These are phyloP conservation scores for Oncorhynchus kisutch DNA, from an alignment of 2,113 vertebrate species.

Conservation along the genomic window DNA sequence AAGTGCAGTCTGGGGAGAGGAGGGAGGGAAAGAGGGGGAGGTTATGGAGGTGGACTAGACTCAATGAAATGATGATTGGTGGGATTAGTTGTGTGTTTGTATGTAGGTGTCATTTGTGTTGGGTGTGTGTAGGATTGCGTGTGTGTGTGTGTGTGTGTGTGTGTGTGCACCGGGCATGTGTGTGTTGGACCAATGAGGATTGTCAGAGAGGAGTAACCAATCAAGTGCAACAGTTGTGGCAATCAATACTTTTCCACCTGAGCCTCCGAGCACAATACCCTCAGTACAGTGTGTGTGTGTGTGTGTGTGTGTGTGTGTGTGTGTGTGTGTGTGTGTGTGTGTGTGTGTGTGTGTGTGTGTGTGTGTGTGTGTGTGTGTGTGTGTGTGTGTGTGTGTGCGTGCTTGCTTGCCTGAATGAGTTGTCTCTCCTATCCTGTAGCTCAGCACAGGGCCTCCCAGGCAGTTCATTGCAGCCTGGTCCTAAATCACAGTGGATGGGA, in stretches of 20 bases:
- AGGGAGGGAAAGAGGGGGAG: background rate
- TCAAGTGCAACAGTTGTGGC: too few species aligned
- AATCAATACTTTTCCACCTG: background rate
- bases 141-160: background rate
- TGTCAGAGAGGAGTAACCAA: too few species aligned
- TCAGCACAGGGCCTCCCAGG: background rate
- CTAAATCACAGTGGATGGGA: background rate
- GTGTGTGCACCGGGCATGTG: background rate
- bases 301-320: too few species aligned
- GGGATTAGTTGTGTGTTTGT: background rate
- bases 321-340: too few species aligned
- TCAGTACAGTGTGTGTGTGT: too few species aligned
- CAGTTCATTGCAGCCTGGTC: background rate
- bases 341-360: too few species aligned
- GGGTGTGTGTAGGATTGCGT: background rate
- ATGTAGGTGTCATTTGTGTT: background rate
- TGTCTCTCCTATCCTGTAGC: background rate
- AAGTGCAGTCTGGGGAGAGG: slow-evolving; percentile 52
- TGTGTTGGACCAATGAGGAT: background rate
- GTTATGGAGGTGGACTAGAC: background rate
- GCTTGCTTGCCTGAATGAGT: background rate
- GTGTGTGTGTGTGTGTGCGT: background rate
- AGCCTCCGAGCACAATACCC: background rate
- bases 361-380: background rate
- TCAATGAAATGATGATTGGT: background rate